Conservation (phyloP, 2,113 vertebrate genomes). For the Pygoscelis antarcticus region DNA sequence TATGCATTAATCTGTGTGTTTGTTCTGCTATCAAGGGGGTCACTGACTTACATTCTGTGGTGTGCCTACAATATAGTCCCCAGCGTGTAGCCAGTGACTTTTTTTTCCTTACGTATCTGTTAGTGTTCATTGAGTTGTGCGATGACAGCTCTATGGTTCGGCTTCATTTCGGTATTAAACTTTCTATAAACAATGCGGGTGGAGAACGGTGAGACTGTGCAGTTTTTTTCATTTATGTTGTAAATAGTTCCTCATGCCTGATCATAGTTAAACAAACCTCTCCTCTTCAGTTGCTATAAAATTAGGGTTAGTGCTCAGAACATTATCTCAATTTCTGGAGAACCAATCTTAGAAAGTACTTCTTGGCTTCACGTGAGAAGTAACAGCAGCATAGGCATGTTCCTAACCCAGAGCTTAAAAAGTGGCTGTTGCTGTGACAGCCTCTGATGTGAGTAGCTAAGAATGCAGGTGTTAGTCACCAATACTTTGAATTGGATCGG, state of each 20-base stretch:
- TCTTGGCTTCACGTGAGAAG: background rate
- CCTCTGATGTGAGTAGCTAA: background rate
- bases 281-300: background rate
- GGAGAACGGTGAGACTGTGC: background rate
- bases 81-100: background rate
- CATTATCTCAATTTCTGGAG: background rate
- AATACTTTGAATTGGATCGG: background rate
- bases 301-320: background rate
- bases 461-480: background rate
- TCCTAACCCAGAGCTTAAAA: background rate
- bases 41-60: background rate
- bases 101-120: background rate
- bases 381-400: background rate
- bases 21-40: background rate
- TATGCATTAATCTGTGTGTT: slow-evolving; percentile 9
- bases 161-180: background rate
- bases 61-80: background rate
- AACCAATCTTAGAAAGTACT: background rate
- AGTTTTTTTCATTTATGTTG: background rate
- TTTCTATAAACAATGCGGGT: background rate
- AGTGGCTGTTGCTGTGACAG: background rate
- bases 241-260: background rate
- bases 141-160: background rate
- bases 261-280: background rate
- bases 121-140: background rate